Base-by-base conservation (phyloP, 2,888 invertebrate genomes). In the Pyralis farinalis region DNA sequence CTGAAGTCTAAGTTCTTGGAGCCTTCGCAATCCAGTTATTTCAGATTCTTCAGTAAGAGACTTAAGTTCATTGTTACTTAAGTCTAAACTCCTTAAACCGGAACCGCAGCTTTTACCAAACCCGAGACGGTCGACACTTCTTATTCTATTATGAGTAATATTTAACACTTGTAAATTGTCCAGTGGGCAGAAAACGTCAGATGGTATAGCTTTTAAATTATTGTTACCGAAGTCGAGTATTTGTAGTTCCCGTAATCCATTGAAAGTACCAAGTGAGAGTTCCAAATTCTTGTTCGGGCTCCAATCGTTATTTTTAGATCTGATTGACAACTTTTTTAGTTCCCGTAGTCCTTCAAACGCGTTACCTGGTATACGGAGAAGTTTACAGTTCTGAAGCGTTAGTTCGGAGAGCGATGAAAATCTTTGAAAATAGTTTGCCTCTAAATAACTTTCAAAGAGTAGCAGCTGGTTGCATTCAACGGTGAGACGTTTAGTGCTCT, bases 251-350 rank as follows among this genome's bases (percentile, higher is more conserved):
- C 93, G 91, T 46, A 97, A 87, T 33, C 95, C 95, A 59, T 92
- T 91, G 58, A 97, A 92, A 62, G 94, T 93, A 61, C 92, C 92
- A 31, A 92, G 87, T 7, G 92, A 91, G 54, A 96, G 88, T 66
- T 96, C 96, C 58, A 97, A 91, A 59, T 91, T 92, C 74, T 94
- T 94, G 47, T 91, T 92, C 37, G 92, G 90, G 47, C 92, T 91
- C 96, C 97, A 97, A 45, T 95, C 93, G 40, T 92, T 90, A 81
- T 97, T 97, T 76, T 92, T 92, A 29, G 96, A 95, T 67, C 94
- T 93, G 44, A 98, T 90, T 35, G 93, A 91, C 45, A 98, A 91
- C 63, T 93, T 93, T 80, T 95, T 95, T 48, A 98, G 90, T 61
- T 95, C 94, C 53, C 92, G 91, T 47, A 97, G 90, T 11, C 96